Evolutionary conservation across 2,888 invertebrate species (phyloP).

Genomic region (Coleophora flavipennella): DNA sequence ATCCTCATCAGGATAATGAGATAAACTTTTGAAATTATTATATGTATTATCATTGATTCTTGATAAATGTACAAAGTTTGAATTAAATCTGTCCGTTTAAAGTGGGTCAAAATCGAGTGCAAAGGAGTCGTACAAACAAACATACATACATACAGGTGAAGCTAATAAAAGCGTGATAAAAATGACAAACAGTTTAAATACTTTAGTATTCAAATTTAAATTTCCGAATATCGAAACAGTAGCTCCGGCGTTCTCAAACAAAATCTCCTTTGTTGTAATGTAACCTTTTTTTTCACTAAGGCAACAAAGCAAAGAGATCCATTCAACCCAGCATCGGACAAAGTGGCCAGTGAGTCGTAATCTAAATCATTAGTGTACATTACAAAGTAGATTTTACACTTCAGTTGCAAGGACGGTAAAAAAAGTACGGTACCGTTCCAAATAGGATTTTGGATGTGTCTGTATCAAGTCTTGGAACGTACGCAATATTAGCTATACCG

Average conservation of each 20-base stretch:
- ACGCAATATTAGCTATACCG: no score
- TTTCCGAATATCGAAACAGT: conserved; percentile 11
- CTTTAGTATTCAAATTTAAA: background rate
- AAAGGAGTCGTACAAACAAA: no score
- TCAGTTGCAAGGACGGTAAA: conserved; percentile 16
- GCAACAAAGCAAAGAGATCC: background rate
- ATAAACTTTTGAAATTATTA: no score
- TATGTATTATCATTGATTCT: no score
- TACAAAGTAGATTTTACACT: conserved; percentile 28
- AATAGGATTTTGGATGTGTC: background rate
- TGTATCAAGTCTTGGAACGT: no score
- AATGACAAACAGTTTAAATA: no score
- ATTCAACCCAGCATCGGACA: conserved; percentile 14
- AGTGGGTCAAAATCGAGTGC: no score
- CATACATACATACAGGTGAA: no score
- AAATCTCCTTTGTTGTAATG: conserved; percentile 8
- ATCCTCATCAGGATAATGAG: no score
- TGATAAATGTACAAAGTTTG: no score
- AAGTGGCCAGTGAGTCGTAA: conserved; percentile 10
- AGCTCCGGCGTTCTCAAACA: conserved; percentile 6
- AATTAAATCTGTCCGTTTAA: no score
- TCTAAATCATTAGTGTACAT: conserved; percentile 20
- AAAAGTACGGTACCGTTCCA: conserved; percentile 15
- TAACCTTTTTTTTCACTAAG: conserved; percentile 2
- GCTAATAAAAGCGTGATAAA: no score